Evolutionary conservation across 2,797 vertebrate species (phyloP).

Genomic region (Thamnophis elegans): DNA sequence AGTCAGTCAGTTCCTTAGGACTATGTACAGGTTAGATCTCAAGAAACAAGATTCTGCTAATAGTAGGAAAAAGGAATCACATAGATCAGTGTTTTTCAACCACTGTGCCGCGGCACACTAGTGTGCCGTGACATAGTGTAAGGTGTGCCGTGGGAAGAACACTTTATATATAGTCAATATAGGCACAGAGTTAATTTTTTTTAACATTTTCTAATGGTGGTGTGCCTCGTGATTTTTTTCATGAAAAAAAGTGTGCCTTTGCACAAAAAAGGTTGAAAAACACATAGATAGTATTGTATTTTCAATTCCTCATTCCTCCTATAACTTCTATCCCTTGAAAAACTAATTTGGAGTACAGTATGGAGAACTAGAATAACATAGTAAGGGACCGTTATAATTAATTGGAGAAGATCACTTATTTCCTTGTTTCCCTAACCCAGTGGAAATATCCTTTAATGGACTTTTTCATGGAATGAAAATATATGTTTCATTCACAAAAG

Average conservation of each 20-base stretch:
- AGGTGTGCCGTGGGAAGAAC: too few relatives aligned
- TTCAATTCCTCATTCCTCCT: background rate
- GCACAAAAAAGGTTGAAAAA: too few relatives aligned
- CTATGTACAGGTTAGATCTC: background rate
- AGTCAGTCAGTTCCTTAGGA: background rate
- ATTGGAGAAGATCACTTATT: background rate
- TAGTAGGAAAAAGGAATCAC: background rate
- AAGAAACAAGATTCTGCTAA: background rate
- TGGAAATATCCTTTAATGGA: background rate
- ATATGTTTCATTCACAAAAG: background rate
- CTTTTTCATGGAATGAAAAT: background rate
- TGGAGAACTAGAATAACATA: too few relatives aligned
- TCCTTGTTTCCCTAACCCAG: background rate
- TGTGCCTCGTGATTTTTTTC: too few relatives aligned
- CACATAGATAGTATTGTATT: background rate
- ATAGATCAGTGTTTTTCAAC: too few relatives aligned
- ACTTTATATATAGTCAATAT: too few relatives aligned
- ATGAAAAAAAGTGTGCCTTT: too few relatives aligned
- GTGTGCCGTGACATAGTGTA: too few relatives aligned
- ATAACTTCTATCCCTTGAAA: background rate
- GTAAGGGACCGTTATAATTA: background rate
- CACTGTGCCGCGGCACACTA: too few relatives aligned
- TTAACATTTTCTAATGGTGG: too few relatives aligned
- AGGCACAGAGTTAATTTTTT: too few relatives aligned
- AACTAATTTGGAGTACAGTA: background rate